These are phyloP conservation scores for Orthonevra nobilis DNA, from an alignment of 2,888 invertebrate genomes.

Conservation along the genomic window DNA sequence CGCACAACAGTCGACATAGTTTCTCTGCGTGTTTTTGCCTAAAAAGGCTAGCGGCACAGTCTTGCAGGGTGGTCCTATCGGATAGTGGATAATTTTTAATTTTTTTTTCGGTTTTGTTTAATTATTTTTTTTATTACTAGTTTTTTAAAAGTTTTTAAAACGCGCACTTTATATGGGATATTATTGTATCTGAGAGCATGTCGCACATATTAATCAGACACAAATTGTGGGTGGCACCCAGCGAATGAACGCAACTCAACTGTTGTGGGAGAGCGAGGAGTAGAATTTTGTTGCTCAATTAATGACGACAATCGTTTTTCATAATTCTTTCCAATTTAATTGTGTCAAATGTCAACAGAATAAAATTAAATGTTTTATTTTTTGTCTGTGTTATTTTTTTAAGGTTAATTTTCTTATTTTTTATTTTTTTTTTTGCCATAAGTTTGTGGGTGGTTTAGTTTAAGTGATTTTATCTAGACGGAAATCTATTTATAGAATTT, in stretches of 20 bases:
- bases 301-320: conserved; percentile 68
- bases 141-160: conserved; percentile 14
- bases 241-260: background rate
- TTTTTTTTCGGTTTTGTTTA: background rate
- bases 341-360: conserved; percentile 70
- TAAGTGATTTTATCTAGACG: no score
- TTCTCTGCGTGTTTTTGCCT: background rate
- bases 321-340: conserved; percentile 70
- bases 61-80: no score
- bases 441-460: no score
- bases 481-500: no score
- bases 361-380: conserved; percentile 48
- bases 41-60: background rate
- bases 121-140: background rate
- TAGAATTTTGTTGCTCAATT: conserved; percentile 57
- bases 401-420: no score
- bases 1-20: background rate
- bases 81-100: background rate
- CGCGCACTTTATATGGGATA: background rate
- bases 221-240: conserved; percentile 56
- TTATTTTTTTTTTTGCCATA: no score
- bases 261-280: conserved; percentile 25
- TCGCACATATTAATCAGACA: conserved; percentile 35
- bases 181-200: conserved; percentile 16
- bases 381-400: no score